These are phyloP conservation scores for Corythornis madagascariensis DNA, from an alignment of 2,113 vertebrate genomes.

Conservation along the genomic window DNA sequence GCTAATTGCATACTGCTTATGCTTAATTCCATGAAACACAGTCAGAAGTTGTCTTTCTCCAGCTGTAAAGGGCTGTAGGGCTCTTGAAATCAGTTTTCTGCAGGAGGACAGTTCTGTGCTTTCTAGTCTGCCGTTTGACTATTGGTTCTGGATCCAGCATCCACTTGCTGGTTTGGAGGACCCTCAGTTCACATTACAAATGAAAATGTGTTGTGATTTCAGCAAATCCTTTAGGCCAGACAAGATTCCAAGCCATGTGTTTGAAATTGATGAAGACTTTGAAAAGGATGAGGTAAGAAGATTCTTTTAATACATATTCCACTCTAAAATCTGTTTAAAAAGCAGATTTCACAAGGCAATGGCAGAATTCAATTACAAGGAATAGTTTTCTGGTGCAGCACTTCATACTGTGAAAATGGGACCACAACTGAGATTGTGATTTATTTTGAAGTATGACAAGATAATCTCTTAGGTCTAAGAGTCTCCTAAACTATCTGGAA, in stretches of 20 bases:
- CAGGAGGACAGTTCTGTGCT: background rate
- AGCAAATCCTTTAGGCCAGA: constrained; percentile 95
- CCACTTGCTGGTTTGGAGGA: background rate
- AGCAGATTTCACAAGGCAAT: background rate
- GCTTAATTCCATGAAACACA: background rate
- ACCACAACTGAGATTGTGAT: background rate
- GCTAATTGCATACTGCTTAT: background rate
- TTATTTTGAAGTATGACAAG: background rate
- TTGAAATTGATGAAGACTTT: constrained; percentile 93
- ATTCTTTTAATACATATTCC: background rate
- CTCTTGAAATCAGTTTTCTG: background rate
- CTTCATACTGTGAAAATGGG: background rate
- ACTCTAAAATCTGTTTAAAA: background rate
- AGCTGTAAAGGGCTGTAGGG: background rate
- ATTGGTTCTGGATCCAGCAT: background rate
- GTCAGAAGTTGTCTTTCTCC: background rate
- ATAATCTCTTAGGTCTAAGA: background rate
- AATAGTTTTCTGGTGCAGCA: background rate
- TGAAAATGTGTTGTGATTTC: constrained; percentile 61
- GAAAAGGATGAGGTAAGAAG: constrained; percentile 90
- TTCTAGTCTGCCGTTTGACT: background rate
- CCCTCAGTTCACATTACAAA: background rate
- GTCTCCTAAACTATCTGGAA: background rate
- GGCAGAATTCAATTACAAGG: background rate
- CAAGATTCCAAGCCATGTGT: constrained; percentile 91